phyloP scores from a whole-genome alignment of 2,113 vertebrate genomes.

The Pipa parva region DNA sequence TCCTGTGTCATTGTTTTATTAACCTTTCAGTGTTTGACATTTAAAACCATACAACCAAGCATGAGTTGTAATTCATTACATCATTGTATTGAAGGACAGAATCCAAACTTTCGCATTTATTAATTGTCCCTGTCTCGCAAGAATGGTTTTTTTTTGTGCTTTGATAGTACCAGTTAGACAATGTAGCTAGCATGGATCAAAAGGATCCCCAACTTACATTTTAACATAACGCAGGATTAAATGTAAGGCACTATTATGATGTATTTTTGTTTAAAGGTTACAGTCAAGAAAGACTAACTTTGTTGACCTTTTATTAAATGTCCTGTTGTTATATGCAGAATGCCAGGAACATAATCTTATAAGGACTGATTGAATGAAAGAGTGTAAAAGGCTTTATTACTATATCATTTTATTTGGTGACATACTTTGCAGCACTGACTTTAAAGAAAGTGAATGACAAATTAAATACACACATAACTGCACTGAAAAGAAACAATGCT shows the following conservation, averaged over 20 bases:
- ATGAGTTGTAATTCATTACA: conserved; percentile 1
- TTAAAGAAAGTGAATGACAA: too few relatives aligned
- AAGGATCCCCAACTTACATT: conserved; percentile 2
- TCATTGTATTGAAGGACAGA: conserved; percentile 9
- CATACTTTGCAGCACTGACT: too few relatives aligned
- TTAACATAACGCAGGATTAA: conserved; percentile 1
- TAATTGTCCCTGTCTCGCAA: conserved; percentile 21
- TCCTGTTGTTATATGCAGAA: neutral
- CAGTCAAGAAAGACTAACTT: conserved; percentile 3
- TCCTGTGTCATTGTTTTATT: neutral
- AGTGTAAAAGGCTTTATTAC: too few relatives aligned
- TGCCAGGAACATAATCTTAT: too few relatives aligned
- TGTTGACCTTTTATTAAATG: conserved; percentile 6
- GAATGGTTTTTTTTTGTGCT: conserved; percentile 15
- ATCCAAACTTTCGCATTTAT: conserved; percentile 9
- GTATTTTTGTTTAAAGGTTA: conserved; percentile 25
- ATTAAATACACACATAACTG: too few relatives aligned
- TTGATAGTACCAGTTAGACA: conserved; percentile 4
- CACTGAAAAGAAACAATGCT: too few relatives aligned
- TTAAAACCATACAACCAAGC: neutral
- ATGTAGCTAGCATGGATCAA: conserved; percentile 15
- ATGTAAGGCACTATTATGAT: neutral
- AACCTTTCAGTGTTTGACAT: neutral
- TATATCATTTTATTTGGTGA: too few relatives aligned
- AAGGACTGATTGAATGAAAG: too few relatives aligned